phyloP scores from a whole-genome alignment of 2,888 invertebrate genomes.

The Macaria notata region DNA sequence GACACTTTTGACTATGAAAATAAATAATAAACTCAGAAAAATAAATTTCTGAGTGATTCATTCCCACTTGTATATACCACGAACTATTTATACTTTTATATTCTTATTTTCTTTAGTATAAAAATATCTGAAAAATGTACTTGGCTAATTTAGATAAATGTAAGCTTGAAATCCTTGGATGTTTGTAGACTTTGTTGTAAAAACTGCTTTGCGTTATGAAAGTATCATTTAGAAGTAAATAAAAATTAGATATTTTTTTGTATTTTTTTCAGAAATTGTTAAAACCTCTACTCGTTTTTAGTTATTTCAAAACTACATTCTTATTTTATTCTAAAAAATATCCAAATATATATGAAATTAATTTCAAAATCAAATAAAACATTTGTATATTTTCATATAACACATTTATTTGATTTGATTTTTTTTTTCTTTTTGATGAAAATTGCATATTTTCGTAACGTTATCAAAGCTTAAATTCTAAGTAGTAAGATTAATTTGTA shows the following conservation, averaged over 20 bases:
- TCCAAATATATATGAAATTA: no score
- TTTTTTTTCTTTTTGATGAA: no score
- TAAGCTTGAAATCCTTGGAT: slow-evolving; percentile 6
- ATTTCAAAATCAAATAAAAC: slow-evolving; percentile 4
- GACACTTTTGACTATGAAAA: no score
- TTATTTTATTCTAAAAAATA: no score
- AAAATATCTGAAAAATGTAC: slow-evolving; percentile 29
- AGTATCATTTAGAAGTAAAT: no score
- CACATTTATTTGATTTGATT: no score
- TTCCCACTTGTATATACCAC: slow-evolving; percentile 65
- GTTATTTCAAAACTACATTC: no score
- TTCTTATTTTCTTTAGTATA: slow-evolving; percentile 21
- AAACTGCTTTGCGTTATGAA: no score
- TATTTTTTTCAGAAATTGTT: no score
- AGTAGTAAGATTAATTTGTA: slow-evolving; percentile 14
- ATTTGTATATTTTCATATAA: no score
- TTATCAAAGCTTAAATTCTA: slow-evolving; percentile 3
- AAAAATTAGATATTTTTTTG: no score
- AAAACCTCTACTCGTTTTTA: no score
- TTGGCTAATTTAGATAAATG: not conserved
- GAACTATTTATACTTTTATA: slow-evolving; percentile 46
- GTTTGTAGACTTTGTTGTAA: slow-evolving; percentile 11
- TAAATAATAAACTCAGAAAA: not conserved
- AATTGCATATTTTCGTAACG: slow-evolving; percentile 14
- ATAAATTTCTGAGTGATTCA: slow-evolving; percentile 40